Percentiles rank a stretch among this genome's conserved stretches.
phyloP scores from a whole-genome alignment of 2,113 vertebrate species.

The Cryptotis parvus region DNA sequence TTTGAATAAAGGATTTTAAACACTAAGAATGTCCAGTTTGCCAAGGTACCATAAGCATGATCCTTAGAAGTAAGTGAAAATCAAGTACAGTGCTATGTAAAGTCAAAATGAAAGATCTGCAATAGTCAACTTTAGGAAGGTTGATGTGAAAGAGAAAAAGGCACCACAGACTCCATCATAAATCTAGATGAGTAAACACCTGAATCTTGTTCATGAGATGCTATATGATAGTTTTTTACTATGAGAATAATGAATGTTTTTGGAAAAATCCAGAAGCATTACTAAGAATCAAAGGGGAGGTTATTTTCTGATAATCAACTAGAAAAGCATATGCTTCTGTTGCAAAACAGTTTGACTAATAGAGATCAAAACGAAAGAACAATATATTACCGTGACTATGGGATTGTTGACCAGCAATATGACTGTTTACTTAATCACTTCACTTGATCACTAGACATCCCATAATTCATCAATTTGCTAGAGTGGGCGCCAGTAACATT shows the following conservation, averaged over 20 bases:
- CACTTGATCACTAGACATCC: too few relatives aligned
- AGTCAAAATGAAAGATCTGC: neutral
- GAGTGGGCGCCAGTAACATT: too few relatives aligned
- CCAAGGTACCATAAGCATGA: neutral
- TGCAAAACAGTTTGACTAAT: neutral
- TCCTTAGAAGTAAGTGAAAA: neutral
- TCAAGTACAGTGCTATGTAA: neutral
- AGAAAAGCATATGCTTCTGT: neutral
- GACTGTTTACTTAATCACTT: too few relatives aligned
- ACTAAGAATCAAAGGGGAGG: neutral
- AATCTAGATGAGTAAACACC: neutral
- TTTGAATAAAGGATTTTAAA: neutral
- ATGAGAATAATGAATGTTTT: neutral
- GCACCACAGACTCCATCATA: neutral
- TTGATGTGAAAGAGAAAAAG: neutral
- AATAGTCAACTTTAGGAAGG: neutral
- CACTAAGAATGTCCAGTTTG: neutral
- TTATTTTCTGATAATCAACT: neutral
- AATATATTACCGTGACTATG: neutral
- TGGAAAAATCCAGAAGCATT: neutral
- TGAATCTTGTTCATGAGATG: neutral
- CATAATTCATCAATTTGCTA: too few relatives aligned
- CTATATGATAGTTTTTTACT: neutral
- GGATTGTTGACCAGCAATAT: neutral
- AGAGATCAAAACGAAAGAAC: neutral